Conservation (phyloP, 2,888 invertebrate species). For the Crioceris asparagi region DNA sequence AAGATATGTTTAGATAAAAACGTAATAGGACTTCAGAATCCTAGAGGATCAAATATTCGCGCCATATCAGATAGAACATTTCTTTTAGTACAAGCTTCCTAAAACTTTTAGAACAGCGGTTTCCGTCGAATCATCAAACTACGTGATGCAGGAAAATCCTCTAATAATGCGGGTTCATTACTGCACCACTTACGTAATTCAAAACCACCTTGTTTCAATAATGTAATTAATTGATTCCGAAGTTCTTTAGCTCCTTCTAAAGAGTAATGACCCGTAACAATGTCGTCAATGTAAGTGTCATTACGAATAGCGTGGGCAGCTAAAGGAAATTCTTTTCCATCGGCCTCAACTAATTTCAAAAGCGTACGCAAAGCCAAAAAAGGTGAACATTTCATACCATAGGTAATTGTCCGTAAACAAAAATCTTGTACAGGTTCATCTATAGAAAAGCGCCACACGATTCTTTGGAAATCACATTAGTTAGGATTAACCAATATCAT, state of each 20-base stretch:
- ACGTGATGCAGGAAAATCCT: too few species aligned
- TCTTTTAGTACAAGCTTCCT: too few species aligned
- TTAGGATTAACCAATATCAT: slow-evolving; percentile 14
- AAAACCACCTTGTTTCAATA: slow-evolving; percentile 9
- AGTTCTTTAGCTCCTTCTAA: slow-evolving; percentile 5
- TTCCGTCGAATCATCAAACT: too few species aligned
- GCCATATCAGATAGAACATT: too few species aligned
- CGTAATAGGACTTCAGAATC: too few species aligned
- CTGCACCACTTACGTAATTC: slow-evolving; percentile 16
- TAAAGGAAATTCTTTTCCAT: slow-evolving; percentile 7
- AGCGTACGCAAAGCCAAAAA: slow-evolving; percentile 23
- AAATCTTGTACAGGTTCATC: too few species aligned
- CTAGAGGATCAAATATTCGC: too few species aligned
- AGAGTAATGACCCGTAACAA: slow-evolving; percentile 12
- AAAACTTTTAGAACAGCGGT: too few species aligned
- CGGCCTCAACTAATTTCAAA: slow-evolving; percentile 10
- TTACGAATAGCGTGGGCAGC: slow-evolving; percentile 10
- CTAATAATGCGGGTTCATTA: slow-evolving; percentile 9
- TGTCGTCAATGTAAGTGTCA: slow-evolving; percentile 19
- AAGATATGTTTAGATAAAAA: too few species aligned
- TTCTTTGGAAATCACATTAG: slow-evolving; percentile 16
- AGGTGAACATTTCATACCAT: slow-evolving; percentile 19
- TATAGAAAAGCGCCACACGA: too few species aligned
- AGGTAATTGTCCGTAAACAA: slow-evolving; percentile 14
- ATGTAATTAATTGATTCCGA: slow-evolving; percentile 3